Percentiles rank a stretch among this genome's conserved stretches.
phyloP scores from a whole-genome alignment of 1,140 invertebrate genomes.

The Eriocheir sinensis region DNA sequence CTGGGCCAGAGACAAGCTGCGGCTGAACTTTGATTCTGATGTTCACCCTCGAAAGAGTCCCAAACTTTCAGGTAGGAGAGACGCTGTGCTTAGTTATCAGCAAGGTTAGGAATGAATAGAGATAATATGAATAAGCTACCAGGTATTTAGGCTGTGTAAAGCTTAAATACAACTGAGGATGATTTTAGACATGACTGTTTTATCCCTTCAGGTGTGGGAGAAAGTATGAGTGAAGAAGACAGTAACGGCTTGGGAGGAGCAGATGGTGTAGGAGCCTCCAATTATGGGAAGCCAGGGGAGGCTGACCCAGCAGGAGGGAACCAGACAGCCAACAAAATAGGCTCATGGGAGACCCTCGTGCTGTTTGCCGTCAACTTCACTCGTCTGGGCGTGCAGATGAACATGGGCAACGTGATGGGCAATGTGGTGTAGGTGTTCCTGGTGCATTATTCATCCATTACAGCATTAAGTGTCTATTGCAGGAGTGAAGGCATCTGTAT shows the following conservation, averaged over 20 bases:
- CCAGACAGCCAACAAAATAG: slow-evolving; percentile 67
- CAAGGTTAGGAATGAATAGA: not conserved
- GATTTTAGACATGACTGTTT: not conserved
- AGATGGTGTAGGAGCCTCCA: not conserved
- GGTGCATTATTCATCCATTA: slow-evolving; percentile 19
- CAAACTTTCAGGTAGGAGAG: slow-evolving; percentile 67
- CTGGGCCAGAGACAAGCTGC: slow-evolving; percentile 73
- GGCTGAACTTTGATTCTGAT: slow-evolving; percentile 75
- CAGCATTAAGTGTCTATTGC: not conserved
- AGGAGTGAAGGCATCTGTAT: not conserved
- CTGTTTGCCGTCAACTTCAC: slow-evolving; percentile 98
- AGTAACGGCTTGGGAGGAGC: not conserved
- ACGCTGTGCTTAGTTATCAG: too few relatives aligned
- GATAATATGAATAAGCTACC: not conserved
- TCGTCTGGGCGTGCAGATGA: slow-evolving; percentile 97
- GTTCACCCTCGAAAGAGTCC: slow-evolving; percentile 65
- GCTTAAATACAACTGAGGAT: not conserved
- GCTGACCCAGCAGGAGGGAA: not conserved
- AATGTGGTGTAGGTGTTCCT: slow-evolving; percentile 89
- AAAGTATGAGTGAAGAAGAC: slow-evolving; percentile 42
- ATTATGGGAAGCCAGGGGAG: not conserved
- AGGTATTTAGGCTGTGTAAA: not conserved
- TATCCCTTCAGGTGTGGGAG: not conserved
- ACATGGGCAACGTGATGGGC: slow-evolving; percentile 99
- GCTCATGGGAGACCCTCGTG: slow-evolving; percentile 95